phyloP scores from a whole-genome alignment of 2,113 vertebrate species.

The Stegastes partitus region DNA sequence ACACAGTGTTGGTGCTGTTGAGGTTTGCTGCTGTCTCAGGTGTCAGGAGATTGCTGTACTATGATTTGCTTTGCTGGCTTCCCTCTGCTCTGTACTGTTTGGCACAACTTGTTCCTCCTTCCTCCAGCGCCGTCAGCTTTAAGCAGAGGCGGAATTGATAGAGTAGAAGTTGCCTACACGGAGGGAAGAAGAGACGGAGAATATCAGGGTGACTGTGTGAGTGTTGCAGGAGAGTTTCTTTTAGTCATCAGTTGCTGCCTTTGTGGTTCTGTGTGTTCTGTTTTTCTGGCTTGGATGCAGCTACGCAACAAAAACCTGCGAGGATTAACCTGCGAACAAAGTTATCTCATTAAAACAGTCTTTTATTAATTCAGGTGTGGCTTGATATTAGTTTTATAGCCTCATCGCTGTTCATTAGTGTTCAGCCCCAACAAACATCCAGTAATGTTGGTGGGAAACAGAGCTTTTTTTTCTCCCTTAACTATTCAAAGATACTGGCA shows the following conservation, averaged over 20 bases:
- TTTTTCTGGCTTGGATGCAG: constrained; percentile 17
- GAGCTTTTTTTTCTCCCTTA: constrained; percentile 13
- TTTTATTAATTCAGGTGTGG: background rate
- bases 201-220: background rate
- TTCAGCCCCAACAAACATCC: background rate
- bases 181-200: background rate
- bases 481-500: constrained; percentile 46
- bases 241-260: background rate
- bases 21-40: background rate
- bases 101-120: background rate
- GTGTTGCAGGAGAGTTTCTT: background rate
- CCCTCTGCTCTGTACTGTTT: background rate
- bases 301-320: background rate
- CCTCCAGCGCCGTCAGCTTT: background rate
- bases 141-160: background rate
- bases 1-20: background rate
- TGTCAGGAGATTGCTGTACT: constrained; percentile 9
- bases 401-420: background rate
- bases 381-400: background rate
- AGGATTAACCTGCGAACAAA: no score
- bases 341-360: no score
- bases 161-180: background rate
- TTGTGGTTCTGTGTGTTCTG: background rate
- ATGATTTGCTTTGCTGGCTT: constrained; percentile 2
- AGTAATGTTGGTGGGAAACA: background rate